Base-by-base conservation (phyloP, 2,888 invertebrate species). In the Encarsia formosa region DNA sequence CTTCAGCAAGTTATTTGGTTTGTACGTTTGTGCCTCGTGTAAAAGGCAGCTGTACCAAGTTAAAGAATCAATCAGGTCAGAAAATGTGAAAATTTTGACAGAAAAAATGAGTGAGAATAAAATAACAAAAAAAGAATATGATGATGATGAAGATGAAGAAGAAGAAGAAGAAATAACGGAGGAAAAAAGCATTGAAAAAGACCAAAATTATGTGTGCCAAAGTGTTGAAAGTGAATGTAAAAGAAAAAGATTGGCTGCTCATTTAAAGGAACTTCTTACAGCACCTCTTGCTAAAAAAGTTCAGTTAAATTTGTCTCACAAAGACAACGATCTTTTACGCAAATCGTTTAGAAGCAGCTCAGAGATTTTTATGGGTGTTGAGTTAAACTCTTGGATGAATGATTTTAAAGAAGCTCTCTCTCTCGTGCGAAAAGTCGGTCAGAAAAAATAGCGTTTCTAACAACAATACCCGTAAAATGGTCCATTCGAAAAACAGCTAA, bases 401-500 rank as follows among this genome's bases (percentile, higher is more conserved):
- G 15, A 24, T 19, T 31, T 42, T 9, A 42, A 42, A 42, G 42
- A 3, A 18, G 29, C n/a, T n/a, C 42, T 42, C 15, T 42, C 15
- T 42, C 42, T 26, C 42, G 26, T 29, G 29, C 42, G 5, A 5
- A 6, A 5, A 26, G 15, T 42, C n/a, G 42, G 29, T 29, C 11
- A 8, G 9, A 42, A 15, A 42, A 42, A 42, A 42, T 42, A 15
- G 13, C 11, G 5, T 8, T 42, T 16, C 29, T 42, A 19, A 42
- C 42, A 26, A 42, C 29, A n/a, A 32, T 32, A 29, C 4, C 42
- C 3, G 32, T 42, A 19, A 19, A 42, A n/a, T 49, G 41, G 49
- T 40, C 40, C 19, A 42, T 41, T 49, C 20, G 41, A 22, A 49
- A 49, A 42, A 49, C 41, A 42, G 47, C 31, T n/a, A 29, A 16